These are phyloP conservation scores for Drosophila demipolita DNA, from an alignment of 2,888 invertebrate species.

Conservation along the genomic window DNA sequence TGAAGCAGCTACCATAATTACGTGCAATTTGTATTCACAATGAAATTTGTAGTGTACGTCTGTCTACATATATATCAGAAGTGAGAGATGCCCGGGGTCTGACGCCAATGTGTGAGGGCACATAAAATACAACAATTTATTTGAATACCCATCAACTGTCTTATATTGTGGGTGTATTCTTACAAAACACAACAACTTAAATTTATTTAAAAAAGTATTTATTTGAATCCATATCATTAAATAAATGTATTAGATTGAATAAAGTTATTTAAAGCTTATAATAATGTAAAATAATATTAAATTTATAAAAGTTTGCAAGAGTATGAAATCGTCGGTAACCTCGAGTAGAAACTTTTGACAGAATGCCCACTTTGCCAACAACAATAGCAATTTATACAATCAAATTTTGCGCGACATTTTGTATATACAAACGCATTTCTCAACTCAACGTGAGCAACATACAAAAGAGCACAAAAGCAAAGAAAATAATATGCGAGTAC, in stretches of 20 bases:
- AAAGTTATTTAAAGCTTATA: not conserved
- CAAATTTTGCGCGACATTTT: conserved; percentile 51
- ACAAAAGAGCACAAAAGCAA: conserved; percentile 58
- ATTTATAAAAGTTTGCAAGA: too few species aligned
- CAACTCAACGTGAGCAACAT: conserved; percentile 71
- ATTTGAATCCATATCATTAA: not conserved
- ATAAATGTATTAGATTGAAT: not conserved
- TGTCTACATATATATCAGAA: conserved; percentile 26
- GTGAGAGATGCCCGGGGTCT: conserved; percentile 12
- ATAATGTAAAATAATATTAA: not conserved
- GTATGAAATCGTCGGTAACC: not conserved
- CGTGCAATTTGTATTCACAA: conserved; percentile 63
- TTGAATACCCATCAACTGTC: conserved; percentile 10
- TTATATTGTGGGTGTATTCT: not conserved
- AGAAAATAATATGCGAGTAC: conserved; percentile 30
- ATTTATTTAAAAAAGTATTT: not conserved
- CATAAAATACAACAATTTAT: conserved; percentile 12
- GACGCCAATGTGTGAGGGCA: conserved; percentile 16
- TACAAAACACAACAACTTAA: not conserved
- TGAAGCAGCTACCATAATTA: conserved; percentile 54
- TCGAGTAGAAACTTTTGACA: conserved; percentile 1
- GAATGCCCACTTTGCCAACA: conserved; percentile 49
- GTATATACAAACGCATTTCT: conserved; percentile 53
- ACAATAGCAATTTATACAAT: conserved; percentile 44
- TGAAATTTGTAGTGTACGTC: conserved; percentile 20